Evolutionary conservation across 2,888 invertebrate species (phyloP).

Genomic region (Pachycephus smyrnensis): DNA sequence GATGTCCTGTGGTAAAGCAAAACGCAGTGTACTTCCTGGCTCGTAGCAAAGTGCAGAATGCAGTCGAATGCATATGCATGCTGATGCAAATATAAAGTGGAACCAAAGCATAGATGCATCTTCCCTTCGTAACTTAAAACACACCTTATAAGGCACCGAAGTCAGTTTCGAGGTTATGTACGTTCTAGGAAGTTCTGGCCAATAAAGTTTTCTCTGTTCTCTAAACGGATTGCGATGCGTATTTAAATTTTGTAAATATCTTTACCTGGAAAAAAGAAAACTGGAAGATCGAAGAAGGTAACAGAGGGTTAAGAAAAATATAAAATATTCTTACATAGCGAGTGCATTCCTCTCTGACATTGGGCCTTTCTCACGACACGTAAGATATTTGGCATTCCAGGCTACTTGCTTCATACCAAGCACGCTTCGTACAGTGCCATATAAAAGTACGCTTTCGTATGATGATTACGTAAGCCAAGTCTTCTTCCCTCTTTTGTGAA

Average conservation of each 20-base stretch:
- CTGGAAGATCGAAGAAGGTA: not conserved
- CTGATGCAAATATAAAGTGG: conserved; percentile 24
- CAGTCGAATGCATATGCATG: conserved; percentile 28
- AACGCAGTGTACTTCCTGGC: conserved; percentile 18
- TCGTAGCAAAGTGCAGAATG: conserved; percentile 21
- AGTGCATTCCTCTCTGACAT: not conserved
- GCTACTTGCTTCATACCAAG: not conserved
- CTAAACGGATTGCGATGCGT: not conserved
- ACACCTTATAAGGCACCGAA: conserved; percentile 5
- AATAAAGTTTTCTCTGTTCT: not conserved
- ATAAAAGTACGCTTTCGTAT: not conserved
- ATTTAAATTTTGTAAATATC: not conserved
- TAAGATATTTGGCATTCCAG: conserved; percentile 19
- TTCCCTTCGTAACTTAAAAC: not conserved
- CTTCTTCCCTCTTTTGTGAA: not conserved
- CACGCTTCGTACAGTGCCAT: not conserved
- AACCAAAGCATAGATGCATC: conserved; percentile 4
- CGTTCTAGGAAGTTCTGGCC: not conserved
- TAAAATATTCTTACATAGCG: not conserved
- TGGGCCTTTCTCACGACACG: conserved; percentile 2
- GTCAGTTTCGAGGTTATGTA: not conserved
- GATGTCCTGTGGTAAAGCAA: not conserved
- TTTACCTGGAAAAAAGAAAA: not conserved
- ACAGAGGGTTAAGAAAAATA: not conserved
- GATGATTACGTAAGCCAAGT: not conserved